A percentile compares a stretch with the other conserved stretches of the same genome.
phyloP scores from a whole-genome alignment of 2,113 vertebrate species.

The Lampris megalopsis region DNA sequence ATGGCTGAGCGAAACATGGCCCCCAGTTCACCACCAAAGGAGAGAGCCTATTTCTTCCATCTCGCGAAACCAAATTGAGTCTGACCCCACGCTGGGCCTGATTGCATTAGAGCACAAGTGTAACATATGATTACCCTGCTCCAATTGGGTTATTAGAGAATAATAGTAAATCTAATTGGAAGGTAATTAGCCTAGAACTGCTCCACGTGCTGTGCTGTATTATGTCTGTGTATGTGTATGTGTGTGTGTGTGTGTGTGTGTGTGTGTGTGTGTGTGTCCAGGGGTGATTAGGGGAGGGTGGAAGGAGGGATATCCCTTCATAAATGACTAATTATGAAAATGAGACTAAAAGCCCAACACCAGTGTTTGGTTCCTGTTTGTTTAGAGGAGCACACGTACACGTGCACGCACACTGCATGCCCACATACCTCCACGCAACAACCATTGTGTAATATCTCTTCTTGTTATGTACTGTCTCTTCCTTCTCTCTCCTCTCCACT shows the following conservation, averaged over 20 bases:
- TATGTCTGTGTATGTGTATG: background rate
- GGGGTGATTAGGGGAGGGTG: constrained; percentile 26
- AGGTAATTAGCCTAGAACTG: constrained; percentile 67
- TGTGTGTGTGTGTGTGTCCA: constrained; percentile 27
- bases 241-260: background rate
- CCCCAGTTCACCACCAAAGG: background rate
- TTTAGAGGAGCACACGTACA: background rate
- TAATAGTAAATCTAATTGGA: constrained; percentile 75
- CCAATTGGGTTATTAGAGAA: constrained; percentile 72
- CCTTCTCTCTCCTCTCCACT: constrained; percentile 22
- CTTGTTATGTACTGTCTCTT: background rate
- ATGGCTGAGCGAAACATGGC: background rate
- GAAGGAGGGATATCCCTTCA: constrained; percentile 8
- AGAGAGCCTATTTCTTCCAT: constrained; percentile 24
- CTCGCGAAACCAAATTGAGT: constrained; percentile 63
- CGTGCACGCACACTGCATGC: background rate
- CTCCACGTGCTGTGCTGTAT: constrained; percentile 26
- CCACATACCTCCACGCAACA: background rate
- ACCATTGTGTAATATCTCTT: background rate
- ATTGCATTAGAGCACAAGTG: constrained; percentile 58
- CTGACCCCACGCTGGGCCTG: constrained; percentile 61
- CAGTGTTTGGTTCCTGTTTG: background rate
- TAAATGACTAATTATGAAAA: constrained; percentile 26
- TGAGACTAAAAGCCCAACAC: background rate
- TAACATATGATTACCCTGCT: constrained; percentile 67